Evolutionary conservation across 1,140 invertebrate species (phyloP).

Genomic region (Drosophila seguyi): DNA sequence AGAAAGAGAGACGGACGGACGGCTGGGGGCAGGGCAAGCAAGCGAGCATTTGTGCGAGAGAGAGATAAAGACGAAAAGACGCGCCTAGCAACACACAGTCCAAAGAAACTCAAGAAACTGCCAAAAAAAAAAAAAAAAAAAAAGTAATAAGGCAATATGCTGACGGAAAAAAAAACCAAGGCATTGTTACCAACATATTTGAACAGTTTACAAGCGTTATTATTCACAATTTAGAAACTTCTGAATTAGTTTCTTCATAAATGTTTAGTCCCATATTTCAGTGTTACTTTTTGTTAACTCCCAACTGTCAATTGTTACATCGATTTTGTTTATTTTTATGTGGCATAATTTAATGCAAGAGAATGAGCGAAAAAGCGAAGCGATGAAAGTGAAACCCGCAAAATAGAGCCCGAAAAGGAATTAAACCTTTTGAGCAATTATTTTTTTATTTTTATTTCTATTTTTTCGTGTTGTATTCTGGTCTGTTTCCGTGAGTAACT

Average conservation of each 20-base stretch:
- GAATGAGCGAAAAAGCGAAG: not conserved
- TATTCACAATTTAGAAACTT: no score
- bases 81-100: constrained; percentile 63
- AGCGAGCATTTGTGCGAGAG: constrained; percentile 1
- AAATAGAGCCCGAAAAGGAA: constrained; percentile 8
- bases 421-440: constrained; percentile 8
- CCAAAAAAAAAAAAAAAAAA: constrained; percentile 1
- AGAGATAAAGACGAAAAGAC: constrained; percentile 37
- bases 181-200: constrained; percentile 5
- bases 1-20: constrained; percentile 17
- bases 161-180: constrained; percentile 1
- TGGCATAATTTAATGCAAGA: constrained; percentile 5
- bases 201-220: not conserved
- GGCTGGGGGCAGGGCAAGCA: not conserved
- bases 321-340: not conserved
- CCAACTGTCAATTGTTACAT: not conserved
- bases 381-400: constrained; percentile 27
- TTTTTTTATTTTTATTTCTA: not conserved
- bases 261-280: not conserved
- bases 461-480: not conserved
- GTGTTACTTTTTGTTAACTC: not conserved
- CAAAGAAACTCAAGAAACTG: constrained; percentile 28
- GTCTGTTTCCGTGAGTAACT: constrained; percentile 14
- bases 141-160: not conserved
- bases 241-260: not conserved